Base-by-base conservation (phyloP, 2,113 vertebrate genomes). In the Nothoprocta perdicaria region DNA sequence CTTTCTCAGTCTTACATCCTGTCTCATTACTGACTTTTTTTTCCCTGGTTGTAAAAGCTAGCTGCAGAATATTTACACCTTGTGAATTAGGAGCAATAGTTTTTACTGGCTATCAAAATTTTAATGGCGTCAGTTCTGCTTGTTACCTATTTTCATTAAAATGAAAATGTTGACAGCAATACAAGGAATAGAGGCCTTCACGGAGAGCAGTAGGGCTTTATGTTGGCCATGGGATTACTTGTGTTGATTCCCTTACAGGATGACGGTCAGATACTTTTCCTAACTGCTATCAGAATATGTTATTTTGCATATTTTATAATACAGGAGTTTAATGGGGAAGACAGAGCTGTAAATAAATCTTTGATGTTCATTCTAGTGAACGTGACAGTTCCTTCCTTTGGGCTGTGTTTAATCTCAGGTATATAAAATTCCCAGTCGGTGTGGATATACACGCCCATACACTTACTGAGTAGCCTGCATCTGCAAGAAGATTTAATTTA, bases 91-190 rank as follows among this genome's bases (percentile, higher is more conserved):
- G 23, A 63, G 46, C 10, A 48, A 26, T 17, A 24, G 22, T 79
- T 91, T 91, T 84, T 78, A 80, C 65, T 14, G 74, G 40, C 62
- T 50, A 91, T 71, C 68, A 89, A 68, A 53, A 50, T 26, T 93
- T 81, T 81, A 76, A 93, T 27, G 46, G 57, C 52, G 50, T 88
- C 75, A 50, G 58, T 68, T 83, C 48, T 15, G 7, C 60, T 76
- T 69, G 53, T 58, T 76, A 83, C 48, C 31, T 1, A 0, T 46
- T 91, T 88, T 67, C 90, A 86, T 71, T 63, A 77, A 74, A 84
- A 84, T 48, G 57, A 91, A 68, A 77, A 77, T 26, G 27, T 63
- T 79, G 60, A 33, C 82, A 80, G 50, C 15, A 74, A 68, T 90
- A 72, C 74, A 85, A 63, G 10, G 7, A 71, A 67, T 22, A 53